Evolutionary conservation across 1,140 invertebrate genomes (phyloP).

Genomic region (Drosophila ogumai): DNA sequence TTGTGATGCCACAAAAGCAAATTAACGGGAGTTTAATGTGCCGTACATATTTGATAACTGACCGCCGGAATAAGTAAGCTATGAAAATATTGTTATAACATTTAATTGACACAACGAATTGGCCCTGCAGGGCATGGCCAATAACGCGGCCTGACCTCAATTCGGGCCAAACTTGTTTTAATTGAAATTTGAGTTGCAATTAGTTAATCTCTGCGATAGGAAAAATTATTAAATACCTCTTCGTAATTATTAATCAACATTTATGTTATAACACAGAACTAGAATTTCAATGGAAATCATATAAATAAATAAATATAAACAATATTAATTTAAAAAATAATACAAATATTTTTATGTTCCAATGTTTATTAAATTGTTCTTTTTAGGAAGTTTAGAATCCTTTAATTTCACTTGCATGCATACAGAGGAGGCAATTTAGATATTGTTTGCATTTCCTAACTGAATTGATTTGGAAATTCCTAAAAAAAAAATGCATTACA

Average conservation of each 20-base stretch:
- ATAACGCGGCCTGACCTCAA: neutral
- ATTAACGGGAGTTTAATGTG: slow-evolving; percentile 69
- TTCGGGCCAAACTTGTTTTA: slow-evolving; percentile 9
- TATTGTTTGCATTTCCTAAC: neutral
- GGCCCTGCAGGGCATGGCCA: slow-evolving; percentile 5
- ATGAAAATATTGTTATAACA: slow-evolving; percentile 37
- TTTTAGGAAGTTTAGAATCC: no score
- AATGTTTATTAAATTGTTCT: no score
- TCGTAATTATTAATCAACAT: neutral
- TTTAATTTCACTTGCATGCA: no score
- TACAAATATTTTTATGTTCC: no score
- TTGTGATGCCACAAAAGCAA: slow-evolving; percentile 53
- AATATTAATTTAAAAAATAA: no score
- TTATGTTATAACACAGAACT: neutral
- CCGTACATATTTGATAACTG: slow-evolving; percentile 38
- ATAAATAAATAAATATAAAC: no score
- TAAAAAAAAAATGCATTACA: neutral
- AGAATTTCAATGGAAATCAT: no score
- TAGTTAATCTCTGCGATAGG: neutral
- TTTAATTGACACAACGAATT: slow-evolving; percentile 41
- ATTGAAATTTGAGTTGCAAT: slow-evolving; percentile 20
- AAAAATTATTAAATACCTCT: neutral
- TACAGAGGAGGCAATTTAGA: no score
- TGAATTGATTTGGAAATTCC: neutral
- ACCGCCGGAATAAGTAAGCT: slow-evolving; percentile 11